phyloP scores from a whole-genome alignment of 2,888 invertebrate species.

The Tricholauxania praeusta region DNA sequence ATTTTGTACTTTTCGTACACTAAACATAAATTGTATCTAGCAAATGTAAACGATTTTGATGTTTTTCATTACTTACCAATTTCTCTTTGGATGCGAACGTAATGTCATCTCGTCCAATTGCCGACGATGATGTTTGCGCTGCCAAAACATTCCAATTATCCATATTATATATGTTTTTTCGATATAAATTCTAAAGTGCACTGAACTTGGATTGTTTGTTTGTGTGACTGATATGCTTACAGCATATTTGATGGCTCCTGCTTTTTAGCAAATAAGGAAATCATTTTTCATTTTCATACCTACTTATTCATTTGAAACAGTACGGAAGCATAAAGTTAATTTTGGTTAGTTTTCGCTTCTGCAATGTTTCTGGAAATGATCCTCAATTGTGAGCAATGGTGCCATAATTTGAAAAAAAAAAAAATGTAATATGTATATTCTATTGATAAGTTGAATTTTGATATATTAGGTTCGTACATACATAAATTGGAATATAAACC shows the following conservation, averaged over 20 bases:
- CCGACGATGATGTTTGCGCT: slow-evolving; percentile 75
- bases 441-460: no score
- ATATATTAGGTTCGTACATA: no score
- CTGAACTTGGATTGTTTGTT: slow-evolving; percentile 5
- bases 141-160: slow-evolving; percentile 81
- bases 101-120: slow-evolving; percentile 76
- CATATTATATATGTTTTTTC: slow-evolving; percentile 67
- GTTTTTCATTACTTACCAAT: slow-evolving; percentile 57
- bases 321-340: slow-evolving; percentile 16
- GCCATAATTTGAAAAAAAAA: slow-evolving; percentile 12
- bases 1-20: no score
- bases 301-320: not conserved
- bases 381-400: slow-evolving; percentile 24
- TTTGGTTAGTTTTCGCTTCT: slow-evolving; percentile 13
- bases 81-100: slow-evolving; percentile 59
- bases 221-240: slow-evolving; percentile 18
- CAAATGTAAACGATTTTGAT: not conserved
- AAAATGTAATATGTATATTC: slow-evolving; percentile 10
- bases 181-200: no score
- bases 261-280: slow-evolving; percentile 29
- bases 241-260: slow-evolving; percentile 18
- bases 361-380: slow-evolving; percentile 23
- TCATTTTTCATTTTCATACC: slow-evolving; percentile 8
- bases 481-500: no score
- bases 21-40: no score